Evolutionary conservation across 2,797 vertebrate species (phyloP).

Genomic region (Darevskia mixta): DNA sequence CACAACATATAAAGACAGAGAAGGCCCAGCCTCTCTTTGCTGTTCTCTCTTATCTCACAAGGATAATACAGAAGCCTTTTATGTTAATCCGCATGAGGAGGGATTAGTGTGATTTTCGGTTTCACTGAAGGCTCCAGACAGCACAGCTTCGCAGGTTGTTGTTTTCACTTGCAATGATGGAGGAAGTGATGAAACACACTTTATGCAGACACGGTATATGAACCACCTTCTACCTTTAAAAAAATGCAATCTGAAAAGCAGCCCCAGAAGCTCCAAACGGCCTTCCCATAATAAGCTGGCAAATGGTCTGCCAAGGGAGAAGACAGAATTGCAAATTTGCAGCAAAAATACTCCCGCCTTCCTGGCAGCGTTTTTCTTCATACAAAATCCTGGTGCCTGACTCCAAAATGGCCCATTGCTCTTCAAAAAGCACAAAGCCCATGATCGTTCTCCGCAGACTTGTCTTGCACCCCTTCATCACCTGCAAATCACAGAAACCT

Average conservation of each 20-base stretch:
- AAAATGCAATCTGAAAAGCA: background rate
- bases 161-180: background rate
- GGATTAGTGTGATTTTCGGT: background rate
- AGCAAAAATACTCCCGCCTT: too few relatives aligned
- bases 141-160: background rate
- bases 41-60: background rate
- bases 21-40: background rate
- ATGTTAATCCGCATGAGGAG: constrained; percentile 7
- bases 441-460: too few relatives aligned
- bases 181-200: background rate
- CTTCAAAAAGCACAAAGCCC: too few relatives aligned
- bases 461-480: too few relatives aligned
- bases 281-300: too few relatives aligned
- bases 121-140: background rate
- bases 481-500: too few relatives aligned
- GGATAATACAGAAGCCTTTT: background rate
- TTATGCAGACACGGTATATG: background rate
- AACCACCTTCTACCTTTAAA: too few relatives aligned
- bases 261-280: background rate
- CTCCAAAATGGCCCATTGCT: too few relatives aligned
- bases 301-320: too few relatives aligned
- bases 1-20: background rate
- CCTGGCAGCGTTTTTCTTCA: too few relatives aligned
- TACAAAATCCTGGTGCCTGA: too few relatives aligned
- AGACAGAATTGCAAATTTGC: too few relatives aligned